Evolutionary conservation across 53 echinoderm and acorn worm species (phyloP), one percentile per base, ranked within the genome.

Genomic region (Stichopus horrens): DNA sequence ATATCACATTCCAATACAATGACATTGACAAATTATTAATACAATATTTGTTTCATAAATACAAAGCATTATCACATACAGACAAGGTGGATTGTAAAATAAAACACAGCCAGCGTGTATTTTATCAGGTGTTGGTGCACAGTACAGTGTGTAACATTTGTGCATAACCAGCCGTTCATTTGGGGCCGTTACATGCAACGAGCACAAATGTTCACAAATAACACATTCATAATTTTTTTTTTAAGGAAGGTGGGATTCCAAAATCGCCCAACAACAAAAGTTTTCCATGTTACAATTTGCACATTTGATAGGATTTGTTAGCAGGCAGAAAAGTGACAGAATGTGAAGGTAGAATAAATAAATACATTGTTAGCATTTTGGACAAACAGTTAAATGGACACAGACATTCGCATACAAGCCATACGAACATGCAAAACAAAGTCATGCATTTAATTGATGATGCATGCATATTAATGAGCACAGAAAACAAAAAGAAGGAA

Each of bases 401-500:
- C 63, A 63, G 63, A 63, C 16, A 63, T 63, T 63, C 14, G 63
- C 63, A 63, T 63, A 63, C 63, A 63, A 13, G 63, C 63, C 37
- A 63, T 13, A 63, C 7, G 63, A 63, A 9, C 63, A 63, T 63
- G 63, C 63, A 63, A 63, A 10, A 63, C 16, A 63, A 16, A 13
- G 16, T 63, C 23, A 83, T 22, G 59, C 75, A 75, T 75, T 75
- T 83, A 57, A 83, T 83, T 13, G 55, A 53, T 75, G 52, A 55
- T 59, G 57, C 83, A 83, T 83, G 83, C 83, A 83, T 83, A 83
- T 83, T 83, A 83, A 83, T 59, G 22, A 83, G 83, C 79, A 79
- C 51, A 54, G 79, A 79, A 53, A 79, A 79, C 79, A 79, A 53
- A 79, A 55, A 52, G 53, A n/a, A 53, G 55, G 53, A 56, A 53